Conservation (phyloP, 2,888 invertebrate genomes). For the Druceiella hillmani region DNA sequence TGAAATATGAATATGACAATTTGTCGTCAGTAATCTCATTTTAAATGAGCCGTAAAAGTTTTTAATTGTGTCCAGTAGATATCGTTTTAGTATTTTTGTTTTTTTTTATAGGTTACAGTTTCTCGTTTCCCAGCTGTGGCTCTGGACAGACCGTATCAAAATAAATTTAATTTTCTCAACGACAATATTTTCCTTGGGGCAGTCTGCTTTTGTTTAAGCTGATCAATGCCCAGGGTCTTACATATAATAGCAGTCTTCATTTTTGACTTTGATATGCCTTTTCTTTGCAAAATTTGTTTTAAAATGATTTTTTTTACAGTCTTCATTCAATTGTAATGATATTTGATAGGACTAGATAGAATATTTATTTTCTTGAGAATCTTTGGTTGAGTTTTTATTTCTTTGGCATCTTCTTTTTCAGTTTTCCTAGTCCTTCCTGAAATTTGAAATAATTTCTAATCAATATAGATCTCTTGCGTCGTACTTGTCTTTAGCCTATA, state of each 20-base stretch:
- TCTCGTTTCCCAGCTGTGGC: no score
- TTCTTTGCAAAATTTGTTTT: conserved; percentile 12
- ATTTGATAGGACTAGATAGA: conserved; percentile 4
- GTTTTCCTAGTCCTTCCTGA: conserved; percentile 8
- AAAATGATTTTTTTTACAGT: conserved; percentile 5
- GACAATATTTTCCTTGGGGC: conserved; percentile 4
- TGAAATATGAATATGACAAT: no score
- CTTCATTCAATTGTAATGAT: conserved; percentile 7
- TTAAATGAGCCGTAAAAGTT: no score
- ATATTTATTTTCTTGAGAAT: no score
- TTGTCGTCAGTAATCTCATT: no score
- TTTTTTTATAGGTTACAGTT: no score
- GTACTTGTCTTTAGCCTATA: conserved; percentile 10
- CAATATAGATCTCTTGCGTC: conserved; percentile 11
- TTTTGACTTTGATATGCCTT: conserved; percentile 9
- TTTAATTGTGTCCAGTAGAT: no score
- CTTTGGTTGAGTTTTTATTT: no score
- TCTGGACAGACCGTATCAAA: no score
- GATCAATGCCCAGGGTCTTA: conserved; percentile 10
- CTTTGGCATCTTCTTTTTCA: conserved; percentile 7
- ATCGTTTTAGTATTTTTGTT: no score
- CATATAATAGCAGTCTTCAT: conserved; percentile 10
- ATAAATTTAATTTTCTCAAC: no score
- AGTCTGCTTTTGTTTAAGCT: conserved; percentile 2
- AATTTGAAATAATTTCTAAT: conserved; percentile 11